phyloP scores from a whole-genome alignment of 1,140 invertebrate species.

The Magallana angulata region DNA sequence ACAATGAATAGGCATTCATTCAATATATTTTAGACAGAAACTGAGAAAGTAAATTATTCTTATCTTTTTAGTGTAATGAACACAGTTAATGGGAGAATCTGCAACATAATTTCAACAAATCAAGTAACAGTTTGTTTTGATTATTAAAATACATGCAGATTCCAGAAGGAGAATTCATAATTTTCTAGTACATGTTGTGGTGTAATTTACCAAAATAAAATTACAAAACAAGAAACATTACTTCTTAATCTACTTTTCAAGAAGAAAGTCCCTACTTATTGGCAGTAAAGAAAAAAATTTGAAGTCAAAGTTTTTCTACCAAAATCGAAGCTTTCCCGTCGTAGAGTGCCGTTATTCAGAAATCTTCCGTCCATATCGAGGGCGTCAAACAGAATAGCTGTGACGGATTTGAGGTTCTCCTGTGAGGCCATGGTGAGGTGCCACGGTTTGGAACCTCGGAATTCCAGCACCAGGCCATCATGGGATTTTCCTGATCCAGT shows the following conservation, averaged over 20 bases:
- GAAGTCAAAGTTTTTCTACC: conserved; percentile 36
- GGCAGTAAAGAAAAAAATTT: no score
- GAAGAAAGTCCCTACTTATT: no score
- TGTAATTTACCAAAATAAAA: no score
- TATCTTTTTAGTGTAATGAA: background rate
- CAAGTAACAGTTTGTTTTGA: no score
- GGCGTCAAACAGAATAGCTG: conserved; percentile 82
- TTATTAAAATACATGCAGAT: no score
- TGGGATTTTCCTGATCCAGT: conserved; percentile 84
- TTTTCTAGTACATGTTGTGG: no score
- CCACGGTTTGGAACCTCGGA: conserved; percentile 83
- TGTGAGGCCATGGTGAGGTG: conserved; percentile 80
- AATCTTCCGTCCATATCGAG: conserved; percentile 79
- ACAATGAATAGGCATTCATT: background rate
- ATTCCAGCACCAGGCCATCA: conserved; percentile 85
- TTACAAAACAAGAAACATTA: no score
- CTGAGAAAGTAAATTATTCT: background rate
- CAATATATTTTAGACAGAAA: background rate
- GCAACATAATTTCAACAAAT: no score
- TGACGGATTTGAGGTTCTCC: conserved; percentile 81
- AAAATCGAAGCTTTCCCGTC: conserved; percentile 76
- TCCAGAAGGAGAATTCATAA: no score
- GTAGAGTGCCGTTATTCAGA: conserved; percentile 72
- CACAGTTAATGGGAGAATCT: no score
- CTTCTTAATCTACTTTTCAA: no score